Percentiles rank a stretch among this genome's conserved stretches.
Conservation (phyloP, 2,797 vertebrate genomes). For the Rhabdophis nuchalis region DNA sequence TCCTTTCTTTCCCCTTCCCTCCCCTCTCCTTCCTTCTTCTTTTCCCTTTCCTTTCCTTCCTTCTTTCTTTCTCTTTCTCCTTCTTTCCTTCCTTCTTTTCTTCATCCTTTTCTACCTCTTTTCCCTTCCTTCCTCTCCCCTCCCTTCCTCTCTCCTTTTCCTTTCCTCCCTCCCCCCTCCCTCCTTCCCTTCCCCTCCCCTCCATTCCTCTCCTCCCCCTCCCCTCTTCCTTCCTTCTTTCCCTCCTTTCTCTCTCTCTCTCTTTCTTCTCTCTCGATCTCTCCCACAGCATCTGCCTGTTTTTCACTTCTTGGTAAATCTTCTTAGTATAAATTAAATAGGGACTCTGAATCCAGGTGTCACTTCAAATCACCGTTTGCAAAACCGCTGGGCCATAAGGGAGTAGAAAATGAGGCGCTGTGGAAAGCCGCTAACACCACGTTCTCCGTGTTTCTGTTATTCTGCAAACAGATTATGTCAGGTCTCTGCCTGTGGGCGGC, state of each 20-base stretch:
- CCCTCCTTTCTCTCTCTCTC: no score
- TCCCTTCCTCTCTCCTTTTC: accelerated
- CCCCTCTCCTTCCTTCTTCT: neutral
- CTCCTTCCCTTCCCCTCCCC: neutral
- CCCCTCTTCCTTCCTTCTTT: no score
- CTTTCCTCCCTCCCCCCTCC: no score
- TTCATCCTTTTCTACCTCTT: neutral
- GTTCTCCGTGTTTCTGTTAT: neutral
- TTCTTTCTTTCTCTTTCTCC: no score
- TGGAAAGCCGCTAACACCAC: neutral
- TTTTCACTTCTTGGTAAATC: neutral
- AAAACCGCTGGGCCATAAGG: neutral
- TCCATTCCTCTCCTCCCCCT: neutral
- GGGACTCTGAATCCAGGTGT: neutral
- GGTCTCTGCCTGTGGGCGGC: neutral
- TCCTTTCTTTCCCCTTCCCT: neutral
- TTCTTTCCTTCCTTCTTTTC: neutral
- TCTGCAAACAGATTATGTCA: neutral
- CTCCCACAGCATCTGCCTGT: neutral
- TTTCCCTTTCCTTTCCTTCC: accelerated
- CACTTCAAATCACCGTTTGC: neutral
- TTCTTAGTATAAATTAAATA: neutral
- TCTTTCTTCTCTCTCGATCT: neutral
- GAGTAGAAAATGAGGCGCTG: neutral
- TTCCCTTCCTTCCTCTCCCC: neutral